phyloP scores from a whole-genome alignment of 2,113 vertebrate species.

The Bubalus kerabau region DNA sequence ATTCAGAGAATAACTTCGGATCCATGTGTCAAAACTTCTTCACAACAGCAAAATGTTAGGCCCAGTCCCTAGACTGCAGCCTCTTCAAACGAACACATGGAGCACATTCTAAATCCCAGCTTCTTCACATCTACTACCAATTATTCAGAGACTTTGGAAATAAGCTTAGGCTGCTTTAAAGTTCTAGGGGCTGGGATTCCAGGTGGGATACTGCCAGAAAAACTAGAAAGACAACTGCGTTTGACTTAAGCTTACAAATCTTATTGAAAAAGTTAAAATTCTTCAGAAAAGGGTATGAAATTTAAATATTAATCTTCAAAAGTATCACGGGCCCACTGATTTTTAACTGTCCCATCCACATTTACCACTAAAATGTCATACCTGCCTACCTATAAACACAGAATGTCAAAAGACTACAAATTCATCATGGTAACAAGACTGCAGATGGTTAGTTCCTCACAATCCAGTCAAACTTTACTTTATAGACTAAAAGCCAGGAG shows the following conservation, averaged over 20 bases:
- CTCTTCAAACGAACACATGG: background rate
- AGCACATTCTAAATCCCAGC: background rate
- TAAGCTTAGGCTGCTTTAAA: background rate
- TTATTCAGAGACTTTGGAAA: slow-evolving; percentile 13
- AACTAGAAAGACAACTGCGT: background rate
- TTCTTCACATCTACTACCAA: background rate
- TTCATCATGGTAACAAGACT: background rate
- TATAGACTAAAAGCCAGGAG: background rate
- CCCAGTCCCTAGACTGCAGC: background rate
- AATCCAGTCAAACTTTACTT: background rate
- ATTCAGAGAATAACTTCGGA: slow-evolving; percentile 28
- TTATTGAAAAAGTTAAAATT: background rate
- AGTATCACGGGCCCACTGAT: background rate
- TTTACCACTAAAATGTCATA: background rate
- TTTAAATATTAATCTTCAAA: background rate
- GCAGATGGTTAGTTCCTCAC: background rate
- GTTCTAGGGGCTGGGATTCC: background rate
- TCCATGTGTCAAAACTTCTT: slow-evolving; percentile 16
- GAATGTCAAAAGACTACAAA: slow-evolving; percentile 15
- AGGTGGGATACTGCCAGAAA: background rate
- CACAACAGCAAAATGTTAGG: background rate
- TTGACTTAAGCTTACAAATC: background rate
- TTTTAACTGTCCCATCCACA: slow-evolving; percentile 17
- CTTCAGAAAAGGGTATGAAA: slow-evolving; percentile 4
- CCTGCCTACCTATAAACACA: background rate